A percentile compares a stretch with the other conserved stretches of the same genome.
Evolutionary conservation across 2,797 vertebrate genomes (phyloP).

Genomic region (Fringilla coelebs): DNA sequence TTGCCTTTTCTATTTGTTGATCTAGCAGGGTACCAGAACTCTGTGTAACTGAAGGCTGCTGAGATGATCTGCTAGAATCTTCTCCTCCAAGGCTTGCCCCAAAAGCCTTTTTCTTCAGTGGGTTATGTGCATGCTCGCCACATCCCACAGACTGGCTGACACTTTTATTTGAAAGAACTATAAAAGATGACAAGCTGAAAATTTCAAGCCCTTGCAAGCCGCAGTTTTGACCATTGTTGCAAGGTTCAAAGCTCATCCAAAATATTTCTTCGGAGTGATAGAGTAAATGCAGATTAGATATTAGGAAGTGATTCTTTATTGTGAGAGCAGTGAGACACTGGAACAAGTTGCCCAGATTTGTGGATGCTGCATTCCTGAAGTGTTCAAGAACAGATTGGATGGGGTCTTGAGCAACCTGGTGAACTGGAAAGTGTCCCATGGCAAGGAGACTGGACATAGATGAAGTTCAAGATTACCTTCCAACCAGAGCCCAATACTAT

Average conservation of each 20-base stretch:
- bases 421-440: not conserved
- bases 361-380: not conserved
- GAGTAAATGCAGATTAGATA: not conserved
- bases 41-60: not conserved
- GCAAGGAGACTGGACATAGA: too few relatives aligned
- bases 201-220: not conserved
- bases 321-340: not conserved
- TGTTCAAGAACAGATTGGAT: not conserved
- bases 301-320: not conserved
- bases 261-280: not conserved
- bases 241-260: not conserved
- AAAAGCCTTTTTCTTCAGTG: not conserved
- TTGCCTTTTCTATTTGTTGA: constrained; percentile 5
- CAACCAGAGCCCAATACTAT: not conserved
- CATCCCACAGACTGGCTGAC: not conserved
- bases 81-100: not conserved
- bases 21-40: constrained; percentile 15
- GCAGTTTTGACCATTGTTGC: not conserved
- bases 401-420: not conserved
- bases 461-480: not conserved
- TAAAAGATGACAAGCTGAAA: not conserved
- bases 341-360: not conserved
- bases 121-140: rapidly evolving
- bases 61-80: not conserved
- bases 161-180: not conserved